A percentile compares a stretch with the other conserved stretches of the same genome.
These are phyloP conservation scores for Salvelinus fontinalis DNA, from an alignment of 2,113 vertebrate species.

Conservation along the genomic window DNA sequence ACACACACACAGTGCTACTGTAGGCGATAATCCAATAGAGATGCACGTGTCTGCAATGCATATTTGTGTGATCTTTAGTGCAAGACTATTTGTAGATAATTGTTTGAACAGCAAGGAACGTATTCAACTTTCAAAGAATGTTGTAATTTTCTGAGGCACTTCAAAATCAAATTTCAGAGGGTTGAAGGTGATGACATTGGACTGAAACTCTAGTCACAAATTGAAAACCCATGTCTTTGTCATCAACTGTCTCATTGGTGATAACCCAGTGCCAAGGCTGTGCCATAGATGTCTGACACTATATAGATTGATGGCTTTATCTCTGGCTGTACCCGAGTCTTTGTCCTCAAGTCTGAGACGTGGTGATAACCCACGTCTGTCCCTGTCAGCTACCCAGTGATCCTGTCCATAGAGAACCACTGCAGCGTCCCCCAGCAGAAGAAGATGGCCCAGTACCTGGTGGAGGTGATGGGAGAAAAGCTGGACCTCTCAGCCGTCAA, in stretches of 20 bases:
- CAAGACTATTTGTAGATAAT: slow-evolving; percentile 30
- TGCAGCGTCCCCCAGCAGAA: slow-evolving; percentile 96
- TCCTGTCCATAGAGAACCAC: slow-evolving; percentile 97
- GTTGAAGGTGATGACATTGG: too few relatives aligned
- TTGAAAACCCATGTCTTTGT: too few relatives aligned
- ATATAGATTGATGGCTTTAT: too few relatives aligned
- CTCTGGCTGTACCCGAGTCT: background rate
- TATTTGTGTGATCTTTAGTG: slow-evolving; percentile 6
- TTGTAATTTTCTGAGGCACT: background rate
- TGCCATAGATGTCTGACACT: too few relatives aligned
- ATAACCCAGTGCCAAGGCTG: too few relatives aligned
- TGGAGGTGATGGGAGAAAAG: slow-evolving; percentile 89
- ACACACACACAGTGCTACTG: slow-evolving; percentile 12
- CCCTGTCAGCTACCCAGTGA: slow-evolving; percentile 86
- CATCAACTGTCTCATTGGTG: too few relatives aligned
- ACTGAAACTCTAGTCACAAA: too few relatives aligned
- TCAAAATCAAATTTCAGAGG: too few relatives aligned
- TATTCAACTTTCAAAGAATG: slow-evolving; percentile 37
- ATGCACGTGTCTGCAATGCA: background rate
- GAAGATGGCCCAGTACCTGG: slow-evolving; percentile 95
- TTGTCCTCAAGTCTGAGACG: background rate
- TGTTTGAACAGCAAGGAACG: slow-evolving; percentile 28
- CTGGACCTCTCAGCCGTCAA: slow-evolving; percentile 85
- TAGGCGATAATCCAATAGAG: slow-evolving; percentile 57
- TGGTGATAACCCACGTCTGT: background rate